Evolutionary conservation across 2,888 invertebrate genomes (phyloP), one percentile per base, ranked within the genome.

Genomic region (Leucoma salicis): DNA sequence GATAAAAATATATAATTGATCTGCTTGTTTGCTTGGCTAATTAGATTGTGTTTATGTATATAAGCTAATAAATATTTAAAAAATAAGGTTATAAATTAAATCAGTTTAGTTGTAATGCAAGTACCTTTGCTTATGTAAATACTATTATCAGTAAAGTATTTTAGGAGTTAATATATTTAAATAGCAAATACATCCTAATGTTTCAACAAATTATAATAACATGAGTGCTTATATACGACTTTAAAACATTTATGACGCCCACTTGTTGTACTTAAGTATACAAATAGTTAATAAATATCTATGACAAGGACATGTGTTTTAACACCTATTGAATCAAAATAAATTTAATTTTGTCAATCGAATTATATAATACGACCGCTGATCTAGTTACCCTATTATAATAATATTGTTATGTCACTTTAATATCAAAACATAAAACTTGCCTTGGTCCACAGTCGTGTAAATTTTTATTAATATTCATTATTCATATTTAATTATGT

Each of bases 231-330:
- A 53, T 39, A 39, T 35, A 46, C 28, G 27, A 25, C 31, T 33
- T 36, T 33, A 41, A 39, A 34, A 35, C 47, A 32, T 46, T 39
- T 35, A 38, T 10, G 6, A 42, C 46, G 15, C 62, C 51, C 31
- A 60, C 52, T 27, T 46, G 29, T 31, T 16, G 5, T 44, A 39
- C 21, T 39, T 45, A 39, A 45, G 50, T 43, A 60, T 27, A 53
- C 51, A 57, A 18, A 35, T 57, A 51, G 53, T 46, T 57, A 39
- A 52, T 57, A 57, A 52, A 61, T 50, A 42, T 43, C 39, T 11
- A 44, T 48, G 51, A 46, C 49, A 49, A 54, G 40, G 47, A 48
- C 49, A 57, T 42, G 39, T 54, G 49, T 49, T 46, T 54, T 57
- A 44, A 46, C 57, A 53, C 42, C 39, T 44, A 38, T 44, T 34